Conservation (phyloP, 2,113 vertebrate species). For the Antennarius striatus region DNA sequence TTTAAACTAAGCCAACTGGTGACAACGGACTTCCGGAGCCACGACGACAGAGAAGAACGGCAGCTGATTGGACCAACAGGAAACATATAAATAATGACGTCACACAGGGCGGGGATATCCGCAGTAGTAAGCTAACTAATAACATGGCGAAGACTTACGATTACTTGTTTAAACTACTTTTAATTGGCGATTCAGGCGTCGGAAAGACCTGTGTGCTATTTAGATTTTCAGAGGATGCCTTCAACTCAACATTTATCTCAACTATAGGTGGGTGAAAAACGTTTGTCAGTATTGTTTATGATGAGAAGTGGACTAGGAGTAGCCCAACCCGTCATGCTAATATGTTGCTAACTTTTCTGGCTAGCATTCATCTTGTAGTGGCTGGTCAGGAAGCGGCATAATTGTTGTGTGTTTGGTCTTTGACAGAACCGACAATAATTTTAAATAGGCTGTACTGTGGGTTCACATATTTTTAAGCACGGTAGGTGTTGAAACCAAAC, state of each 20-base stretch:
- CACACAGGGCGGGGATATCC: slow-evolving; percentile 80
- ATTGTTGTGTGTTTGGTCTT: slow-evolving; percentile 23
- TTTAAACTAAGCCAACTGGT: slow-evolving; percentile 41
- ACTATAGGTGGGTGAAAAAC: slow-evolving; percentile 87
- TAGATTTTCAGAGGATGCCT: slow-evolving; percentile 97
- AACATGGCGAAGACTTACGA: slow-evolving; percentile 97
- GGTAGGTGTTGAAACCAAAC: accelerated
- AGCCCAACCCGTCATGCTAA: slow-evolving; percentile 73
- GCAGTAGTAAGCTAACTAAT: slow-evolving; percentile 74
- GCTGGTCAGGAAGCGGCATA: slow-evolving; percentile 57
- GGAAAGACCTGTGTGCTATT: slow-evolving; percentile 97
- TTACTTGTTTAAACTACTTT: slow-evolving; percentile 97
- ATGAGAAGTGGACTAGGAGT: slow-evolving; percentile 33
- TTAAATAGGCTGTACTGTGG: not conserved
- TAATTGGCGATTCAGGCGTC: slow-evolving; percentile 97
- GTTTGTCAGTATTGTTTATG: not conserved
- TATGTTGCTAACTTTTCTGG: slow-evolving; percentile 60
- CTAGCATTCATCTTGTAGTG: slow-evolving; percentile 45
- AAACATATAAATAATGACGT: slow-evolving; percentile 36
- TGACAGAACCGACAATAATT: not conserved
- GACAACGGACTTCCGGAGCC: slow-evolving; percentile 48
- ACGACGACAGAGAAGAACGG: slow-evolving; percentile 61
- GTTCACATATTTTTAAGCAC: not conserved
- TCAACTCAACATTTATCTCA: slow-evolving; percentile 98
- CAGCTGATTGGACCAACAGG: slow-evolving; percentile 47